Conservation (phyloP, 1,140 invertebrate genomes). For the Adelges cooleyi region DNA sequence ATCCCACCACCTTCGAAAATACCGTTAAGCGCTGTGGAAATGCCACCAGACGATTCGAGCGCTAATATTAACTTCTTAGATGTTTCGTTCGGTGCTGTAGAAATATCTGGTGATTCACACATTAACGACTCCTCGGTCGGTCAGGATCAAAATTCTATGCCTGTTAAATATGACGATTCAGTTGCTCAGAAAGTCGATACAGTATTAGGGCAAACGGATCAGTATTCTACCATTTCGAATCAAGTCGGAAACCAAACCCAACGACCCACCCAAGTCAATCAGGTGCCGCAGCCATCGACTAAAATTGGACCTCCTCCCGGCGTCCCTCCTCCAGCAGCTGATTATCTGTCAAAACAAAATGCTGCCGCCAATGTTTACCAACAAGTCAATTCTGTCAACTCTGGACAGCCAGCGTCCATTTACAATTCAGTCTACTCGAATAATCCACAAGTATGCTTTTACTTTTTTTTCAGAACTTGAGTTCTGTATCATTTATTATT, state of each 20-base stretch:
- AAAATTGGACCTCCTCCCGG: conserved; percentile 21
- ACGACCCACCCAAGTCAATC: conserved; percentile 16
- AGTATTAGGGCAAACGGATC: neutral
- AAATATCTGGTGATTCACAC: conserved; percentile 55
- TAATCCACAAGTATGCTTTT: conserved; percentile 22
- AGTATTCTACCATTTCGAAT: conserved; percentile 10
- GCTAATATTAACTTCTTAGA: conserved; percentile 65
- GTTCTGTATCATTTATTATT: neutral
- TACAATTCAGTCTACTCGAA: conserved; percentile 28
- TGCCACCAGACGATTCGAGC: conserved; percentile 74
- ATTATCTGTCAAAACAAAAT: conserved; percentile 19
- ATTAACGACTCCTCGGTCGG: neutral
- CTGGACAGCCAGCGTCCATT: conserved; percentile 21
- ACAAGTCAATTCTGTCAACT: conserved; percentile 13
- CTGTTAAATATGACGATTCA: conserved; percentile 21
- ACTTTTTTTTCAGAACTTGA: no score
- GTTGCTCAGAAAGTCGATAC: conserved; percentile 22
- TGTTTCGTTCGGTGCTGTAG: conserved; percentile 86
- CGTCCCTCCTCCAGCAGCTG: conserved; percentile 24
- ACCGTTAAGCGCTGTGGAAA: conserved; percentile 84
- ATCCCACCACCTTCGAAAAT: conserved; percentile 88
- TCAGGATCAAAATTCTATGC: conserved; percentile 3
- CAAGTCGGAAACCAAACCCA: neutral
- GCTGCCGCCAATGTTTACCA: neutral
- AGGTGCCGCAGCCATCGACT: neutral